Conservation (phyloP, 2,888 invertebrate species). For the Reticulitermes lucifugus region DNA sequence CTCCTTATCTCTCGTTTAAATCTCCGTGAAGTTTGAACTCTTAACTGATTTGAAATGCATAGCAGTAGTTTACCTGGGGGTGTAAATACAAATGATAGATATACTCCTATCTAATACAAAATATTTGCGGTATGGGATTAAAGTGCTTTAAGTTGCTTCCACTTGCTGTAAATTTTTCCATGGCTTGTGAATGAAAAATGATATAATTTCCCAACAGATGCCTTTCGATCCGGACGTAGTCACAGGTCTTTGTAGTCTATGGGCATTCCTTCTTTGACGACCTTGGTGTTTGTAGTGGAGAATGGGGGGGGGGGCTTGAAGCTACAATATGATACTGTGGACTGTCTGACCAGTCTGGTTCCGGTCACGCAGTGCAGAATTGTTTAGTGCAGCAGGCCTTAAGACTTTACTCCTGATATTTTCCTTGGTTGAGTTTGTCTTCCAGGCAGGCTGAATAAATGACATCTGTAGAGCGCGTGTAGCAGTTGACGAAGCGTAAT, state of each 20-base stretch:
- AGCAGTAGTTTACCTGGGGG: background rate
- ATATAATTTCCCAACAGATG: background rate
- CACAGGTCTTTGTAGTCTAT: slow-evolving; percentile 8
- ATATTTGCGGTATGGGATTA: too few species aligned
- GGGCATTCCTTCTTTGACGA: slow-evolving; percentile 22
- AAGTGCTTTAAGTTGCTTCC: too few species aligned
- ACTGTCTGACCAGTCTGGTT: background rate
- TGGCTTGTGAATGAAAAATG: slow-evolving; percentile 8
- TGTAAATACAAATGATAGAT: background rate
- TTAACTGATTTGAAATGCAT: background rate
- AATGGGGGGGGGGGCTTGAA: background rate
- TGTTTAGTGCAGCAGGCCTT: background rate
- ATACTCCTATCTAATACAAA: too few species aligned
- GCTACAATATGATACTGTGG: slow-evolving; percentile 21
- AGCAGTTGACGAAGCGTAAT: too few species aligned
- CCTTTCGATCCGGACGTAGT: background rate
- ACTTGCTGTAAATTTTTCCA: background rate
- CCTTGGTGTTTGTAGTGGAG: slow-evolving; percentile 14
- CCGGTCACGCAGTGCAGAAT: background rate
- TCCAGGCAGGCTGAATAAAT: too few species aligned
- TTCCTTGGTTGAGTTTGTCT: too few species aligned
- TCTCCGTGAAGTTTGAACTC: background rate
- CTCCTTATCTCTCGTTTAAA: background rate
- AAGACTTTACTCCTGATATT: background rate
- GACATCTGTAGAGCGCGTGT: too few species aligned